Evolutionary conservation across 2,888 invertebrate genomes (phyloP), one percentile per base, ranked within the genome.

Genomic region (Nemurella pictetii): DNA sequence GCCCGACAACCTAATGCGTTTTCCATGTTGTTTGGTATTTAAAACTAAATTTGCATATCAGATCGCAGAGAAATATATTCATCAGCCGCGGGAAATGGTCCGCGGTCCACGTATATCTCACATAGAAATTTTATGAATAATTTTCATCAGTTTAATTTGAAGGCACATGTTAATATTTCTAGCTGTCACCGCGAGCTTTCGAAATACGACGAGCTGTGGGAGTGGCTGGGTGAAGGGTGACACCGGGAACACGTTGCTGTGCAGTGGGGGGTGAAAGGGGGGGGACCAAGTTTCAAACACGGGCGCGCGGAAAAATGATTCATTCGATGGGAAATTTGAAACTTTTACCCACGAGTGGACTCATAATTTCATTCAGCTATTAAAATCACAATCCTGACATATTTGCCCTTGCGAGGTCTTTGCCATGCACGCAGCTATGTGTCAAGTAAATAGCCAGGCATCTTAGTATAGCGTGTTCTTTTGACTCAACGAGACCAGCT

Each of bases 11-110:
- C 27, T 75, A 75, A 75, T 75, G 75, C 27, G 75, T 27, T 75
- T 75, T 75, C 28, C 75, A 28, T 75, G 75, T 75, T 75, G 75
- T 75, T 75, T 75, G 9, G 75, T 27, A 28, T 75, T 28, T 26
- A 75, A 75, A 75, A 26, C 26, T 26, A 75, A 26, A 75, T 75
- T 75, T 75, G 75, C 75, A 75, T 75, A 75, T 55, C 55, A 55
- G 55, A 55, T 55, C 55, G 55, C 55, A 20, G 15, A 55, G 55
- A 55, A 55, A 55, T 55, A 55, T 55, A 55, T 55, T 55, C 55
- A 55, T 55, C 55, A 55, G 55, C 55, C 55, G 5, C 55, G 55
- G 55, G 55, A 55, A 55, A 55, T 12, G 55, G 55, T 55, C 55
- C 55, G 55, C 55, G 55, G 55, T 55, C 55, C 15, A 12, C 15